phyloP scores from a whole-genome alignment of 1,140 invertebrate genomes.

The Riptortus pedestris region DNA sequence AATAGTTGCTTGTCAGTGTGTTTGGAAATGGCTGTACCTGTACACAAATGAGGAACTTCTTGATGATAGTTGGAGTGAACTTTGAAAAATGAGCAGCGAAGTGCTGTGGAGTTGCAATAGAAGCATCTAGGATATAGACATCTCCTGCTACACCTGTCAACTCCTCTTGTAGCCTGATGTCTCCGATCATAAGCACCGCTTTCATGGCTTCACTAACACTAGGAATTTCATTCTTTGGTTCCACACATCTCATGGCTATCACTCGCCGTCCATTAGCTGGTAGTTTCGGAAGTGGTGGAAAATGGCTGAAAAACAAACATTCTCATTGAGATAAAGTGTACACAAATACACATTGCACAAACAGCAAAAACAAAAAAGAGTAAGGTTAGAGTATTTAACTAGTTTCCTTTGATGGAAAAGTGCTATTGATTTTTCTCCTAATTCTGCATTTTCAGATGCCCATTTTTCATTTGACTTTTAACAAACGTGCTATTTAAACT shows the following conservation, averaged over 20 bases:
- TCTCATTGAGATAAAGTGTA: too few relatives aligned
- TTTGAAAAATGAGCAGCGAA: constrained; percentile 65
- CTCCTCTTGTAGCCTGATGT: constrained; percentile 64
- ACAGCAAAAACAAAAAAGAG: too few relatives aligned
- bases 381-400: too few relatives aligned
- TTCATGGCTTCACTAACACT: constrained; percentile 61
- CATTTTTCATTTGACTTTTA: too few relatives aligned
- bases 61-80: constrained; percentile 59
- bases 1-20: too few relatives aligned
- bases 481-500: too few relatives aligned
- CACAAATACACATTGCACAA: too few relatives aligned
- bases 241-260: constrained; percentile 53
- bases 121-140: constrained; percentile 65
- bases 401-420: too few relatives aligned
- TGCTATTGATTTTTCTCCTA: too few relatives aligned
- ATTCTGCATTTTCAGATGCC: too few relatives aligned
- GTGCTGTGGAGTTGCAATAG: constrained; percentile 57
- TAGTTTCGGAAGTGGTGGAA: constrained; percentile 63
- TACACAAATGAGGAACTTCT: constrained; percentile 71
- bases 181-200: constrained; percentile 68
- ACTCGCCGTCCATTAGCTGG: constrained; percentile 66
- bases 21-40: too few relatives aligned
- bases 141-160: constrained; percentile 65
- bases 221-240: constrained; percentile 40
- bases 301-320: constrained; percentile 46